Evolutionary conservation across 2,113 vertebrate genomes (phyloP), one percentile per base, ranked within the genome.

Genomic region (Malurus cyaneus): DNA sequence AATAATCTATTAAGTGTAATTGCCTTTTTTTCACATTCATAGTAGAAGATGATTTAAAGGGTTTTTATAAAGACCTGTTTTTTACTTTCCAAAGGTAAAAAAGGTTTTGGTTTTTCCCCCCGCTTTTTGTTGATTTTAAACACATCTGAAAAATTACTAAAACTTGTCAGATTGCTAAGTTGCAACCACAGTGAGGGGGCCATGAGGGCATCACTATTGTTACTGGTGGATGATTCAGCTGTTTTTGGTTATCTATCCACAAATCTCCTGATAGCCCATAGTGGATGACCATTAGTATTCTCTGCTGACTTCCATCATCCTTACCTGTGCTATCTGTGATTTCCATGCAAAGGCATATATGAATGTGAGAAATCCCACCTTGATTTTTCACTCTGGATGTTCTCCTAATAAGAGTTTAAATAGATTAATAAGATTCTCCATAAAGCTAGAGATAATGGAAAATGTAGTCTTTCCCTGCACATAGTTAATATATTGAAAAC

Each of bases 81-180:
- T 74, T 28, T 15, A 21, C 5, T 59, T 39, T 71, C 11, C 39
- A 24, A 57, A 65, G 14, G 15, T 8, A 28, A 59, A 64, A 47
- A 57, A 11, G 19, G 3, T 25, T 8, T 60, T 15, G 60, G 23
- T 18, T 1, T 23, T 10, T 14, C 8, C 1, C 2, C 3, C 1
- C 9, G 3, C 12, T 32, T 31, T 47, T 66, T 9, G 18, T 31
- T 67, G 11, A 56, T 70, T 50, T 83, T 87, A 56, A 89, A 53
- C 5, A 81, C 0, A 2, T 18, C 18, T 84, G 57, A 86, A 88
- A 92, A 36, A 12, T 85, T 24, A 42, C 24, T 57, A 57, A 61
- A 71, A 57, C 31, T 64, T 83, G 10, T 29, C 14, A 18, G 24
- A 28, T 26, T 0, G 2, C 23, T 25, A 64, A 80, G 11, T 81